These are phyloP conservation scores for Oreotrochilus melanogaster DNA, from an alignment of 2,113 vertebrate species.

Conservation along the genomic window DNA sequence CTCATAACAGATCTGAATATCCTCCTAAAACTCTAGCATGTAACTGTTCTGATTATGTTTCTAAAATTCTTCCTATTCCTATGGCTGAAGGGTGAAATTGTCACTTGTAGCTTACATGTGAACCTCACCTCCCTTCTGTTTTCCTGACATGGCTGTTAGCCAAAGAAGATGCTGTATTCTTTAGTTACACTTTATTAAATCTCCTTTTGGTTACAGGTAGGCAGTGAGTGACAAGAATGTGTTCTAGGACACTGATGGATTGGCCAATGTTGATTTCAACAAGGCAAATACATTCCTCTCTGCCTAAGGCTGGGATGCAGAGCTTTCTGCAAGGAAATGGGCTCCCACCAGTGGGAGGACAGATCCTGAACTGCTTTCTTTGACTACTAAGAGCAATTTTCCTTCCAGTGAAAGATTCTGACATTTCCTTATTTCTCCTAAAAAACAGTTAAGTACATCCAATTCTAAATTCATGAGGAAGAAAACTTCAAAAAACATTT, in stretches of 20 bases:
- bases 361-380: not conserved
- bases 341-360: not conserved
- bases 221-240: not conserved
- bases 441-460: not conserved
- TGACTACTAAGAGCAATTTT: not conserved
- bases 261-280: not conserved
- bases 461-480: not conserved
- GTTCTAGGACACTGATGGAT: not conserved
- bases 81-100: not conserved
- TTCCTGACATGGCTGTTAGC: rapidly evolving
- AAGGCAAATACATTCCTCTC: not conserved
- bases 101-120: not conserved
- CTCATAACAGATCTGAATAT: not conserved
- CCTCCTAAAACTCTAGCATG: not conserved
- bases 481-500: not conserved
- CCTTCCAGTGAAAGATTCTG: not conserved
- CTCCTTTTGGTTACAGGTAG: not conserved
- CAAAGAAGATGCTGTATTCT: not conserved
- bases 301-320: not conserved
- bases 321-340: not conserved
- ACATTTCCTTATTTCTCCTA: not conserved
- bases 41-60: not conserved
- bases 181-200: not conserved
- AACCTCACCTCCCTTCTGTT: not conserved
- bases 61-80: not conserved